These are phyloP conservation scores for Aptenodytes forsteri DNA, from an alignment of 2,113 vertebrate species.

Conservation along the genomic window DNA sequence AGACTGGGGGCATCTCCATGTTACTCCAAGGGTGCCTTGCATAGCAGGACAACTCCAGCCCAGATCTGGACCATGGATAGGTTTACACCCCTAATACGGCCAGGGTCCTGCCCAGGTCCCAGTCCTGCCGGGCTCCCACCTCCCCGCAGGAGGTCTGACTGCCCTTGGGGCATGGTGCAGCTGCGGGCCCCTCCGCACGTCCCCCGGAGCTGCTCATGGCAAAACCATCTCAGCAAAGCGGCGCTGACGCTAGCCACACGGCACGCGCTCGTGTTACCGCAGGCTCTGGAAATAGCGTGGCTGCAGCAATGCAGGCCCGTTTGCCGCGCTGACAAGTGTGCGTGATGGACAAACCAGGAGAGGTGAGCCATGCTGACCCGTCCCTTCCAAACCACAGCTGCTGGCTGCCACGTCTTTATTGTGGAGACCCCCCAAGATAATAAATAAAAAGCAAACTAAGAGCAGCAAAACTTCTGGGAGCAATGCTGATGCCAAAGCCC, in stretches of 20 bases:
- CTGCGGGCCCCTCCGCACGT: rapidly evolving
- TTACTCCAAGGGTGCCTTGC: neutral
- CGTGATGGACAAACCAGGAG: neutral
- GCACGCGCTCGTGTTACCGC: rapidly evolving
- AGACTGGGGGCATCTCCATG: neutral
- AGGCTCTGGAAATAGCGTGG: neutral
- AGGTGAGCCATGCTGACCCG: neutral
- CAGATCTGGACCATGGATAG: neutral
- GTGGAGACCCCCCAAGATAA: neutral
- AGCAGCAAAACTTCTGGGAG: neutral
- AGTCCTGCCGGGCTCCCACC: neutral
- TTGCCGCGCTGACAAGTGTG: rapidly evolving
- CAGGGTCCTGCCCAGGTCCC: neutral
- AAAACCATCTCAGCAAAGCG: neutral
- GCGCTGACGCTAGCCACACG: rapidly evolving
- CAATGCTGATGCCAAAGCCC: neutral
- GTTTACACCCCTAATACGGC: neutral
- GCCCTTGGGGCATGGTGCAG: neutral
- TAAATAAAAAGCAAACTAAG: neutral
- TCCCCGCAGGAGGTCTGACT: neutral
- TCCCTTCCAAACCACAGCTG: neutral
- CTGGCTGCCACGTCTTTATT: neutral
- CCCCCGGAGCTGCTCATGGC: neutral
- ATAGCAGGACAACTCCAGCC: neutral
- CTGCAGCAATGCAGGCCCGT: neutral